Evolutionary conservation across 2,113 vertebrate species (phyloP), one percentile per base, ranked within the genome.

Genomic region (Caracal caracal): DNA sequence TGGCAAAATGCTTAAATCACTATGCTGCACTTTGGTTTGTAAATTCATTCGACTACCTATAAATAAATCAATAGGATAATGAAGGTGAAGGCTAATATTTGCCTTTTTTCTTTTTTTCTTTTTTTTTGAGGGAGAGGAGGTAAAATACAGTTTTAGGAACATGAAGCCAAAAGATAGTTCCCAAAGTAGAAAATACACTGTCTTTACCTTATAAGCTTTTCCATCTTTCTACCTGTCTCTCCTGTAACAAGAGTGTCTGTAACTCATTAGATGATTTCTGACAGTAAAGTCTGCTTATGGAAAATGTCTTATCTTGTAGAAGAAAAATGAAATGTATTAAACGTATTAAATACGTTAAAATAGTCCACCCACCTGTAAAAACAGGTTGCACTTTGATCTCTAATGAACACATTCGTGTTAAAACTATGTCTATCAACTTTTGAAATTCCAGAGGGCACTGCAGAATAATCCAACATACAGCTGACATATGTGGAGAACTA

Each of bases 51-150:
- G 61, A 66, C 47, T 16, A 81, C 17, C 28, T 80, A 73, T 43
- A 93, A 95, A 93, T 95, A 95, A 96, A 84, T 93, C 75, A 88
- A 73, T 56, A 40, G 12, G n/a, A 90, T 84, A 73, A 93, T 93
- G 88, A 81, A 89, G 30, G 66, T 16, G 40, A 94, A 7, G 28
- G 28, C 56, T 40, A 79, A 71, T 16, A 79, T 43, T 78, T 40
- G 24, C 20, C 20, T 22, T 9, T 59, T 49, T 80, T 40, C 40
- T 11, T 12, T 28, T 12, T 66, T 63, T 66, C n/a, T 13, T 28
- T 12, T 68, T 75, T 68, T 35, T 33, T 80, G 33, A 7, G 30
- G 11, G 30, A 56, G 12, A 78, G 17, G 12, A 66, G 5, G 81
- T 73, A 9, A 81, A 6, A 28, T 3, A 87, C 0, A 35, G 3